Conservation (phyloP, 2,113 vertebrate genomes). For the Microtus montanus region DNA sequence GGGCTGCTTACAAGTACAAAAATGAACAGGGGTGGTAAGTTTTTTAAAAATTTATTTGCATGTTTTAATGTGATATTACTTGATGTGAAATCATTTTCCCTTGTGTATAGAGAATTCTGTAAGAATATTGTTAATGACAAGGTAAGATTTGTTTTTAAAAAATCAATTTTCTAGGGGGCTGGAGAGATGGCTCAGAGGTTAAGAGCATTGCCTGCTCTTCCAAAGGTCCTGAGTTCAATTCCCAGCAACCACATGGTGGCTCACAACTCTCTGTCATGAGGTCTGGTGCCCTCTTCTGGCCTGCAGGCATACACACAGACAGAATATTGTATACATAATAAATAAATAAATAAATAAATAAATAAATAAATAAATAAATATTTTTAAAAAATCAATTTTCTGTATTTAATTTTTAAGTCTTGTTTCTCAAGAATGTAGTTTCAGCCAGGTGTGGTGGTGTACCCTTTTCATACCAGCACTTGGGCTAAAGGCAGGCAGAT, state of each 20-base stretch:
- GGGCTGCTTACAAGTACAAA: slow-evolving; percentile 98
- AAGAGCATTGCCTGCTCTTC: too few species aligned
- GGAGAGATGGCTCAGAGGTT: too few species aligned
- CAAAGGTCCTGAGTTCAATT: too few species aligned
- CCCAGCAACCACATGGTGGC: too few species aligned
- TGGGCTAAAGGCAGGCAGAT: background rate
- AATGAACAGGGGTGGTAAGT: slow-evolving; percentile 99
- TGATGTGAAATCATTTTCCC: background rate
- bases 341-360: too few species aligned
- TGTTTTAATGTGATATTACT: slow-evolving; percentile 64
- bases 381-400: background rate
- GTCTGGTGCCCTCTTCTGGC: too few species aligned
- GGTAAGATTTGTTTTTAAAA: background rate
- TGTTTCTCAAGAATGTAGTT: slow-evolving; percentile 12
- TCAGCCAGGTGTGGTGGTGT: background rate
- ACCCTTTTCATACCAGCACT: background rate
- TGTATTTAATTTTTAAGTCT: background rate
- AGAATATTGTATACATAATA: too few species aligned
- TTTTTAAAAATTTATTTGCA: background rate
- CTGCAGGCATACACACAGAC: too few species aligned
- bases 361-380: too few species aligned
- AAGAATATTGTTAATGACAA: background rate
- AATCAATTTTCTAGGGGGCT: background rate
- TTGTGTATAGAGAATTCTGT: slow-evolving; percentile 4
- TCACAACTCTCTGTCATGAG: too few species aligned